Evolutionary conservation across 2,113 vertebrate genomes (phyloP).

Genomic region (Notechis scutatus): DNA sequence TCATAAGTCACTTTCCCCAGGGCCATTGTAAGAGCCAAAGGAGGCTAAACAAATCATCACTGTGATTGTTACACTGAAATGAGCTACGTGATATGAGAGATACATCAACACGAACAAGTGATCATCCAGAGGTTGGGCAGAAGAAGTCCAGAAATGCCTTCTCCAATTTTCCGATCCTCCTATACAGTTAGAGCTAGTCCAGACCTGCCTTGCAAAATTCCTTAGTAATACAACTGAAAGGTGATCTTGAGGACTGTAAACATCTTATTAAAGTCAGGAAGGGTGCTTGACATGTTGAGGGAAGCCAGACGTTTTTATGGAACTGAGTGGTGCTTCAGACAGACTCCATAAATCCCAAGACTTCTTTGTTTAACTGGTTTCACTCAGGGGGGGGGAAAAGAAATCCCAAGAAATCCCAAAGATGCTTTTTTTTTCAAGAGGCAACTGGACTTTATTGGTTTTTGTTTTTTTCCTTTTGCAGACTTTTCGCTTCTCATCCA

Average conservation of each 20-base stretch:
- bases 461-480: no score
- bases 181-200: background rate
- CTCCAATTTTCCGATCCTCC: background rate
- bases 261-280: background rate
- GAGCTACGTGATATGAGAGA: background rate
- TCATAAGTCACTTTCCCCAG: background rate
- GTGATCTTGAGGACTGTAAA: background rate
- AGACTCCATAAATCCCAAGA: background rate
- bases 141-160: background rate
- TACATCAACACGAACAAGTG: no score
- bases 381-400: no score
- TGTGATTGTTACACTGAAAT: no score
- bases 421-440: no score
- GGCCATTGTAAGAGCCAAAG: background rate
- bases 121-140: background rate
- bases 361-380: background rate
- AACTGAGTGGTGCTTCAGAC: background rate
- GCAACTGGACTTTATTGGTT: no score
- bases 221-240: background rate
- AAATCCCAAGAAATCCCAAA: background rate
- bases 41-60: background rate
- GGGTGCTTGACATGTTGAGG: background rate
- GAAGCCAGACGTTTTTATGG: background rate
- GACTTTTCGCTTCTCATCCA: no score
- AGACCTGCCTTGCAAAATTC: background rate